These are phyloP conservation scores for Siniperca undulata DNA, from an alignment of 2,797 vertebrate species.

Conservation along the genomic window DNA sequence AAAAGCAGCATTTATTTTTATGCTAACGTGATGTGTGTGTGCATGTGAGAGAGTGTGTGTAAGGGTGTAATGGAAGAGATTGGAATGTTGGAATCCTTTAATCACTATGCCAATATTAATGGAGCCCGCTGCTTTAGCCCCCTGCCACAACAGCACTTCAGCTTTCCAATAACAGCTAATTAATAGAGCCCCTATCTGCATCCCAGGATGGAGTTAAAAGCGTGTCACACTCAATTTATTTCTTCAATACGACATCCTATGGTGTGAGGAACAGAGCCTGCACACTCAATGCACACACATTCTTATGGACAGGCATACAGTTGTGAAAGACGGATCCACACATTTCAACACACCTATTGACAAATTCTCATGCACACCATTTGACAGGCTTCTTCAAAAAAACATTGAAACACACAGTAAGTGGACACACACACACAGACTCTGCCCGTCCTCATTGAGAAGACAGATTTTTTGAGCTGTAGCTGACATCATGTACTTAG, in stretches of 20 bases:
- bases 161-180: conserved; percentile 80
- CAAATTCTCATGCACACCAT: background rate
- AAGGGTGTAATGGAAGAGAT: conserved; percentile 21
- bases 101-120: conserved; percentile 71
- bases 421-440: conserved; percentile 11
- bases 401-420: conserved; percentile 19
- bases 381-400: conserved; percentile 50
- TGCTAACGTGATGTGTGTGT: background rate
- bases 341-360: background rate
- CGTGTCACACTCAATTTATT: conserved; percentile 74
- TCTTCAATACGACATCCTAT: conserved; percentile 54
- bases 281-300: conserved; percentile 26
- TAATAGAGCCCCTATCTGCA: conserved; percentile 74
- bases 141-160: conserved; percentile 61
- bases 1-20: conserved; percentile 25
- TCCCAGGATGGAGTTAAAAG: conserved; percentile 69
- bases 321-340: background rate
- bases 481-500: conserved; percentile 77
- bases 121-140: conserved; percentile 55
- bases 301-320: conserved; percentile 4
- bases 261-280: conserved; percentile 33
- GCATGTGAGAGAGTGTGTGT: conserved; percentile 10
- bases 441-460: conserved; percentile 18
- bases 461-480: conserved; percentile 71
- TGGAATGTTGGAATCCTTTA: conserved; percentile 59